Evolutionary conservation across 2,797 vertebrate species (phyloP).

Genomic region (Anas bahamensis): DNA sequence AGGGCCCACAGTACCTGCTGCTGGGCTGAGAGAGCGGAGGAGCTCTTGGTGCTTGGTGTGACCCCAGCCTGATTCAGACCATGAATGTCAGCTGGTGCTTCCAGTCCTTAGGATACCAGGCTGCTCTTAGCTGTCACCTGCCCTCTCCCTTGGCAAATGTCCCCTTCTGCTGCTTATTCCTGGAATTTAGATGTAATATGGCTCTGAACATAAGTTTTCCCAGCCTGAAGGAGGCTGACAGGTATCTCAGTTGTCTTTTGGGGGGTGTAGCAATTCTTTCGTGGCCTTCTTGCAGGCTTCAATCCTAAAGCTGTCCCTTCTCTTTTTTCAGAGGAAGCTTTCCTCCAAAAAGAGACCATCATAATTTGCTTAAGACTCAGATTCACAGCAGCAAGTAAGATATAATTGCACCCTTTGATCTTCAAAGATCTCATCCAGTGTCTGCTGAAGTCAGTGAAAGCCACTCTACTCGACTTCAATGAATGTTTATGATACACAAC

Average conservation of each 20-base stretch:
- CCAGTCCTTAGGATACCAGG: background rate
- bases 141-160: background rate
- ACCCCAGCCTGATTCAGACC: background rate
- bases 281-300: background rate
- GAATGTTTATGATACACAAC: slow-evolving; percentile 26
- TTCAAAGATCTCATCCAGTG: slow-evolving; percentile 65
- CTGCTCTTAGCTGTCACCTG: background rate
- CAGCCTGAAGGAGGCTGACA: background rate
- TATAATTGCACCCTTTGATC: slow-evolving; percentile 62
- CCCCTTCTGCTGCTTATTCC: background rate
- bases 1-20: background rate
- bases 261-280: background rate
- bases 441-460: slow-evolving; percentile 63
- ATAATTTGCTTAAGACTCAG: slow-evolving; percentile 54
- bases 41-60: background rate
- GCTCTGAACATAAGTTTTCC: background rate
- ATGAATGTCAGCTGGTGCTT: background rate
- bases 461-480: slow-evolving; percentile 57
- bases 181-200: background rate
- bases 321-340: background rate
- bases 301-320: background rate
- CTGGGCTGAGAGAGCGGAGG: background rate
- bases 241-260: background rate
- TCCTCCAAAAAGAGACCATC: background rate
- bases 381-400: slow-evolving; percentile 53